Evolutionary conservation across 1,140 invertebrate genomes (phyloP), one percentile per base, ranked within the genome.

Genomic region (Drosophila biarmipes): DNA sequence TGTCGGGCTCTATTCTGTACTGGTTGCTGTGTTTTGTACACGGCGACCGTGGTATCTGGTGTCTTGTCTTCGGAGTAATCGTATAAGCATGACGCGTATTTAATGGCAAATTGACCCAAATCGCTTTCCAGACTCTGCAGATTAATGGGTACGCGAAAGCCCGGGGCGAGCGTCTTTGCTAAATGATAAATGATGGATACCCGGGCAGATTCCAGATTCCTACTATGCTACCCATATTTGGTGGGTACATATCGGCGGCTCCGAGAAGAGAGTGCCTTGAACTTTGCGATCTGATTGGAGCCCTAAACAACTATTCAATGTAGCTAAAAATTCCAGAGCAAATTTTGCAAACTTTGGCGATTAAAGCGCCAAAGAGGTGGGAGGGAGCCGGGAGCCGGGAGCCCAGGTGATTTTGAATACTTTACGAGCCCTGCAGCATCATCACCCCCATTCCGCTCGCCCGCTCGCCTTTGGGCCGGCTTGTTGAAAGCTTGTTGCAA

Each of bases 41-140:
- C 8, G 6, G 6, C 1, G 14, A 6, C 6, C 5, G 7, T n/a
- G 6, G n/a, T 38, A 2, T 38, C 14, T 38, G 15, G n/a, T 15
- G n/a, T n/a, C 4, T 2, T 21, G 19, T 11, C 45, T n/a, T 46
- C 5, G 24, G 45, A 46, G n/a, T 81, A 80, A 61, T 78, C 45
- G 68, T 59, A 78, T 62, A 84, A 59, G 52, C 75, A 73, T 76
- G 77, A 73, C 75, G 75, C 76, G 75, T 78, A 78, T 73, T 78
- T 78, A 78, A 78, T 78, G 67, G 59, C 64, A 55, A 84, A 85
- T 64, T 84, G 80, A 84, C 80, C 80, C 76, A 85, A 85, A 85
- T 84, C 51, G 64, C 19, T 46, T 29, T 11, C 11, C 27, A 42
- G 49, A 53, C 63, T 24, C 24, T 10, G 34, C 29, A 38, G 53